Percentiles rank a stretch among this genome's conserved stretches.
phyloP scores from a whole-genome alignment of 2,888 invertebrate genomes.

The Caenorhabditis sinica region DNA sequence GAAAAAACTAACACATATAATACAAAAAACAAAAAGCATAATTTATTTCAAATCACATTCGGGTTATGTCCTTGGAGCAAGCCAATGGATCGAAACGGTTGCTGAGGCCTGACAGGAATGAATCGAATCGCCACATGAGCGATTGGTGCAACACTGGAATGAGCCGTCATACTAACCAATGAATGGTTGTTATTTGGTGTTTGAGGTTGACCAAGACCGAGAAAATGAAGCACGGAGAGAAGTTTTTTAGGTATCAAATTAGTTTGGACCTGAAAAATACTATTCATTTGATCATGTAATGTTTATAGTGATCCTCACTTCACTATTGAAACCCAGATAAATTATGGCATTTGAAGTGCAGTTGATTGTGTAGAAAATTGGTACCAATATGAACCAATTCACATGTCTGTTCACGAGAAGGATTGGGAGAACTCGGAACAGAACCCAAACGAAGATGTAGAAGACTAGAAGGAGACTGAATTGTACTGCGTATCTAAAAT shows the following conservation, averaged over 20 bases:
- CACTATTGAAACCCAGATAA: slow-evolving; percentile 39
- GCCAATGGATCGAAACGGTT: slow-evolving; percentile 46
- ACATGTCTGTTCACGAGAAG: slow-evolving; percentile 13
- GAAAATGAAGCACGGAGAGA: neutral
- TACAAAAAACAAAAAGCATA: too few relatives aligned
- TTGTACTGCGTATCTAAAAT: slow-evolving; percentile 35
- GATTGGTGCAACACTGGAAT: slow-evolving; percentile 20
- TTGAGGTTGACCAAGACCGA: neutral
- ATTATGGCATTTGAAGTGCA: slow-evolving; percentile 35
- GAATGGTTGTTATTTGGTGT: neutral
- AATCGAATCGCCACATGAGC: slow-evolving; percentile 16
- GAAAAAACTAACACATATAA: too few relatives aligned
- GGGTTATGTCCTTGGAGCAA: neutral
- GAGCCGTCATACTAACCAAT: slow-evolving; percentile 2
- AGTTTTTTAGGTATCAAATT: slow-evolving; percentile 13
- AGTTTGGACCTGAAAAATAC: slow-evolving; percentile 31
- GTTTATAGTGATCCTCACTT: neutral
- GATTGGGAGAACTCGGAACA: slow-evolving; percentile 35
- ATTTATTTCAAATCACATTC: neutral
- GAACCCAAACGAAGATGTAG: slow-evolving; percentile 39
- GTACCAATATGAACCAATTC: slow-evolving; percentile 42
- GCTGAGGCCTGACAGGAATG: slow-evolving; percentile 5
- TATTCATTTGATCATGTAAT: neutral
- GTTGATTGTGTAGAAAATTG: slow-evolving; percentile 23
- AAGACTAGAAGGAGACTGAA: slow-evolving; percentile 34